Conservation (phyloP, 1,140 invertebrate genomes). For the Radopholus similis region DNA sequence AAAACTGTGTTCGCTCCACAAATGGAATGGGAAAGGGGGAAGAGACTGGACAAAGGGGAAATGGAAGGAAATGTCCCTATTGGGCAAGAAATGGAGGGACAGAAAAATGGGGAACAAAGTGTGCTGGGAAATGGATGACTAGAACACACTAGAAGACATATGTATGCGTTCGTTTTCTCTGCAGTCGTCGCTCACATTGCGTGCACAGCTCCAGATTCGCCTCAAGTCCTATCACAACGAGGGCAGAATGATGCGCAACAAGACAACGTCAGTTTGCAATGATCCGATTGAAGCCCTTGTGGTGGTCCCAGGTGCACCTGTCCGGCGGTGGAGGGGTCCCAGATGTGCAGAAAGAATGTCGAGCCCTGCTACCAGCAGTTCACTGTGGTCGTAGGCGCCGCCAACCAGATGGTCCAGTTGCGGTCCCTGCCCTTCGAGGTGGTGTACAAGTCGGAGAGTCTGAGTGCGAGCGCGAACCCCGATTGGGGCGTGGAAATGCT, state of each 20-base stretch:
- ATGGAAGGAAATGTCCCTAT: too few species aligned
- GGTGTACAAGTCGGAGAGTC: conserved; percentile 2
- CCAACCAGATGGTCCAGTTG: conserved; percentile 9
- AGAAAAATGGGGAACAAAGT: background rate
- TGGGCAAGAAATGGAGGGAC: background rate
- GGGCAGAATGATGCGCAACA: background rate
- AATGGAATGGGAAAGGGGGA: background rate
- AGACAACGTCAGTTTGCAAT: too few species aligned
- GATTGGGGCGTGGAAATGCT: conserved; percentile 5
- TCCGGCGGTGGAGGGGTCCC: background rate
- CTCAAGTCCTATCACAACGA: background rate
- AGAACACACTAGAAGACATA: background rate
- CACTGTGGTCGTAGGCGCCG: conserved; percentile 15
- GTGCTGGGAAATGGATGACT: background rate
- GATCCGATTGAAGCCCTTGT: too few species aligned
- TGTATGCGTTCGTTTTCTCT: too few species aligned
- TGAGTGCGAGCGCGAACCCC: background rate
- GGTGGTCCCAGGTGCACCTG: too few species aligned
- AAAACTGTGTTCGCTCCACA: background rate
- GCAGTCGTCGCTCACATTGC: too few species aligned
- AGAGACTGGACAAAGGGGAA: too few species aligned
- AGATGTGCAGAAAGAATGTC: background rate
- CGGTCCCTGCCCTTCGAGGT: conserved; percentile 9
- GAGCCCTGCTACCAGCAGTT: conserved; percentile 26
- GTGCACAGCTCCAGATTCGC: background rate